Base-by-base conservation (phyloP, 64 coral and sea anemone genomes). In the Cladopsammia gracilis region DNA sequence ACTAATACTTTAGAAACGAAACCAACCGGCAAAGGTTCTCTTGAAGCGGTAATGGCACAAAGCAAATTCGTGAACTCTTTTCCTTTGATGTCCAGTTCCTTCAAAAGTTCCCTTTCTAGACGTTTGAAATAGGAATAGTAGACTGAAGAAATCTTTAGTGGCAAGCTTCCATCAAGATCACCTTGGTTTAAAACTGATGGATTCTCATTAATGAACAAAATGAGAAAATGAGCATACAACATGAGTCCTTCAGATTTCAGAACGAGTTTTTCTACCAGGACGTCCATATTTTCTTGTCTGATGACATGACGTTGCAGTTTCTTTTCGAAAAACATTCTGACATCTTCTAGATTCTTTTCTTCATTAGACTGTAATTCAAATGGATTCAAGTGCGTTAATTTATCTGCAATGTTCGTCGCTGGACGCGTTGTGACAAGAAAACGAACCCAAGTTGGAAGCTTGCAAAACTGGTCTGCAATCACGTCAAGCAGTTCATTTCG, bases 381-480 rank as follows among this genome's bases (percentile, higher is more conserved):
- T 44, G 49, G 78, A 25, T 50, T 73, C 22, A 68, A 53, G 0
- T 75, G 25, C 61, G 45, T 24, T 20, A 75, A n/a, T 22, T 18
- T 20, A 3, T 52, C 25, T 18, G 54, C 12, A 12, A 46, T 82
- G 47, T 64, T 78, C 22, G 23, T 46, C 4, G 26, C 48, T 72
- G 89, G 89, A 25, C 89, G 80, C 47, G 89, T 91, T 10, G 89
- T 91, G 22, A 71, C 26, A 15, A 91, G 0, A 83, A 91, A 83
- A 9, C 43, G 45, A 11, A 91, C n/a, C 48, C 65, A 91, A 13
- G 18, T 50, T 50, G 89, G 89, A 10, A 91, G 78, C 62, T 72
- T 78, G 22, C 45, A 24, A 43, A 91, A 44, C 11, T 90, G 74
- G 20, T 81, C 4, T 20, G 48, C 62, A 42, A 91, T 34, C 7